Evolutionary conservation across 2,113 vertebrate genomes (phyloP), one percentile per base, ranked within the genome.

Genomic region (Sarotherodon lohbergeri): DNA sequence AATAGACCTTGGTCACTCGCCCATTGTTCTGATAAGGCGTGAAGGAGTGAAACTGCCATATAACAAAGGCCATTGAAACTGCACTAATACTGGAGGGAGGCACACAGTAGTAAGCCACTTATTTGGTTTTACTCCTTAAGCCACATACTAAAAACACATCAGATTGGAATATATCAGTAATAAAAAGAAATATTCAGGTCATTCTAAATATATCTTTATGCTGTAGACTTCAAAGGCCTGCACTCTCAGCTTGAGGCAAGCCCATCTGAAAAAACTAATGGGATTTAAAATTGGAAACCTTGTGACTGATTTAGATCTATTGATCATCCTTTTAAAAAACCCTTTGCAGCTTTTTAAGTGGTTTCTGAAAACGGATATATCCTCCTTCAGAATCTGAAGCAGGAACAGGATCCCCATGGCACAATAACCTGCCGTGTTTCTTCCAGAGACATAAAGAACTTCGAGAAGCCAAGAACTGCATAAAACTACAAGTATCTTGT

Each of bases 1-100:
- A 43, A 79, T 82, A 83, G 46, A 88, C 86, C 61, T 92, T 92
- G 90, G 80, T 89, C 93, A 7, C 22, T 54, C n/a, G 19, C 9
- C 5, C 55, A 13, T 66, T 90, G 56, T 79, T 86, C n/a, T 86
- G 84, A 91, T 68, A 89, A 89, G 78, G 56, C 34, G 54, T 16
- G 50, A 92, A 66, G 86, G 66, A 22, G 32, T 81, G n/a, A 41
- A 61, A 27, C 16, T 54, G 52, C 50, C 39, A 83, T 36, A 57
- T 55, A 61, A 71, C 86, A 50, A 50, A 78, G 17, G 78, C 19
- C 14, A 1, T 1, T 71, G 68, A 29, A 78, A 32, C 16, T 50
- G 46, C 27, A 78, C 46, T 50, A 48, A 32, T 50, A 48, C 43
- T 50, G 9, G 16, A 76, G 22, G 1, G 8, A 73, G 22, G 13